Percentiles rank a stretch among this genome's conserved stretches.
Conservation (phyloP, 2,113 vertebrate species). For the Malurus cyaneus region DNA sequence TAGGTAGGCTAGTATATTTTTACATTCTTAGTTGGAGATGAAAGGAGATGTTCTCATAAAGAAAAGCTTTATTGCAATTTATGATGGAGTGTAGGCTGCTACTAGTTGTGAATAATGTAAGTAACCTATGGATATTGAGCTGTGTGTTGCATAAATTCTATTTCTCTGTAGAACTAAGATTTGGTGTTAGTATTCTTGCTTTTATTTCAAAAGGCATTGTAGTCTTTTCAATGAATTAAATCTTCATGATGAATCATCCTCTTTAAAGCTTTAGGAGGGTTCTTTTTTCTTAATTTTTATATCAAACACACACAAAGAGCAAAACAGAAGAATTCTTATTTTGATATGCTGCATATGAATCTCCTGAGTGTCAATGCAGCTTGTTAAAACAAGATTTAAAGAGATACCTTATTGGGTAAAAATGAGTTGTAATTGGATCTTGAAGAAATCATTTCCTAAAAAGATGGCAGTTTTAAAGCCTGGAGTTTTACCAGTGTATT, state of each 20-base stretch:
- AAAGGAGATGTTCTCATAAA: background rate
- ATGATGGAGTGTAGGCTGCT: background rate
- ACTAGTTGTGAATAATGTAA: background rate
- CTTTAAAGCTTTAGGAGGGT: background rate
- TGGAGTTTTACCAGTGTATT: background rate
- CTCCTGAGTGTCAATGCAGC: background rate
- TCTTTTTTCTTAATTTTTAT: background rate
- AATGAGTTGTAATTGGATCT: background rate
- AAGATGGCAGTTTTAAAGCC: conserved; percentile 2
- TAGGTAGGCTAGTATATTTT: conserved; percentile 25
- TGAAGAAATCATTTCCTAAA: background rate
- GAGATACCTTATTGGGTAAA: background rate
- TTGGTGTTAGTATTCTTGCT: background rate
- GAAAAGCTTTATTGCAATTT: background rate
- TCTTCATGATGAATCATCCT: background rate
- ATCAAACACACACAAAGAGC: background rate
- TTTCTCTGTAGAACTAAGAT: background rate
- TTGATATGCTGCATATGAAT: background rate
- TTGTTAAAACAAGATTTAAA: conserved; percentile 9
- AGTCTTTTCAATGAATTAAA: background rate
- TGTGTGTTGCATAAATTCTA: background rate
- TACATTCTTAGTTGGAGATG: background rate
- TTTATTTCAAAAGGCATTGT: background rate
- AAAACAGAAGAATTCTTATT: background rate
- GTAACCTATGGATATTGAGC: background rate